Evolutionary conservation across 1,140 invertebrate species (phyloP).

Genomic region (Phthorimaea operculella): DNA sequence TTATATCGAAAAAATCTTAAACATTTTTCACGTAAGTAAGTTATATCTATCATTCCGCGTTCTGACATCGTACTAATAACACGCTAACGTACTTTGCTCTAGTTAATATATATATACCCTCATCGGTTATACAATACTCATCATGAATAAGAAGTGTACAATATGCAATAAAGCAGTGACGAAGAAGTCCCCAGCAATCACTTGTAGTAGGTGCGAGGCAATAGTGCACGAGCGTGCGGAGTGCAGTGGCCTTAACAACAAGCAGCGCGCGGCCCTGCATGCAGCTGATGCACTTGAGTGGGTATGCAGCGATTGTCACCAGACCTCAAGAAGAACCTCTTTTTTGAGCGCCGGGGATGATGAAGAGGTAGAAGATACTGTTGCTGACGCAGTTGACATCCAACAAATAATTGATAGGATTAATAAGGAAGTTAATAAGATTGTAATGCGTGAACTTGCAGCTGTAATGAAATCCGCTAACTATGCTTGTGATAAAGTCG

Average conservation of each 20-base stretch:
- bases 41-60: no score
- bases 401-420: neutral
- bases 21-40: no score
- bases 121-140: no score
- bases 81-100: neutral
- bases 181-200: neutral
- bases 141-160: neutral
- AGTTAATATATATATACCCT: neutral
- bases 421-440: conserved; percentile 5
- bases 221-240: conserved; percentile 2
- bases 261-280: neutral
- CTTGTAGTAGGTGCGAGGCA: neutral
- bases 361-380: conserved; percentile 1
- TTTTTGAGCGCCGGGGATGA: conserved; percentile 1
- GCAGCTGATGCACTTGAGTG: conserved; percentile 4
- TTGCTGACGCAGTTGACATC: neutral
- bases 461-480: neutral
- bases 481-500: conserved; percentile 3
- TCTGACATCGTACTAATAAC: neutral
- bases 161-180: neutral
- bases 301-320: conserved; percentile 1
- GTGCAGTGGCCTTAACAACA: conserved; percentile 5
- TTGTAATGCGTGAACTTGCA: conserved; percentile 6
- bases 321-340: neutral
- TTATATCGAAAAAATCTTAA: no score